Conservation (phyloP, 2,888 invertebrate genomes). For the Pomacea canaliculata region DNA sequence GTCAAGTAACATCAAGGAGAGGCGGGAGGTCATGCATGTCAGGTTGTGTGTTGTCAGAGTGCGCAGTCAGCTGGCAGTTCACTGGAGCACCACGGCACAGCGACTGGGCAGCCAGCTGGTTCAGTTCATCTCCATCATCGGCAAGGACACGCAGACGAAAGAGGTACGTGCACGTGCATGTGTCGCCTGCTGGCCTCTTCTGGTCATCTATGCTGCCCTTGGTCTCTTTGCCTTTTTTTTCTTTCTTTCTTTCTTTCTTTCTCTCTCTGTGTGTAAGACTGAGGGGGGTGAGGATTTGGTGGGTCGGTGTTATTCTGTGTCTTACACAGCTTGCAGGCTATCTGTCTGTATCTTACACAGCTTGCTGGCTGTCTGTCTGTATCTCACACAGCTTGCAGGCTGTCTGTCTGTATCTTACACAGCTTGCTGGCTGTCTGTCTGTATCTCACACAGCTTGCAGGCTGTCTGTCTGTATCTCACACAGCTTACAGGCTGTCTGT, state of each 20-base stretch:
- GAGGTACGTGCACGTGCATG: conserved; percentile 41
- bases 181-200: not conserved
- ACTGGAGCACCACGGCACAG: conserved; percentile 52
- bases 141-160: conserved; percentile 52
- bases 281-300: no score
- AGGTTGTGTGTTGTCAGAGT: conserved; percentile 36
- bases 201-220: no score
- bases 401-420: conserved; percentile 4
- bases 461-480: no score
- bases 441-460: no score
- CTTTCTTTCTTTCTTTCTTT: no score
- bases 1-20: no score
- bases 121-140: conserved; percentile 49
- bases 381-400: conserved; percentile 44
- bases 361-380: conserved; percentile 33
- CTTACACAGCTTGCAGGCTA: no score
- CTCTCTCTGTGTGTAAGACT: no score
- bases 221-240: no score
- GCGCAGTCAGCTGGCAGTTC: conserved; percentile 53
- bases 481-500: no score
- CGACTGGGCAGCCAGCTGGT: conserved; percentile 51
- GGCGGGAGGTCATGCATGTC: no score
- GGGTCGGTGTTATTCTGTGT: no score
- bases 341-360: conserved; percentile 33
- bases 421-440: conserved; percentile 54